Evolutionary conservation across 2,888 invertebrate species (phyloP).

Genomic region (Choreutis nemorana): DNA sequence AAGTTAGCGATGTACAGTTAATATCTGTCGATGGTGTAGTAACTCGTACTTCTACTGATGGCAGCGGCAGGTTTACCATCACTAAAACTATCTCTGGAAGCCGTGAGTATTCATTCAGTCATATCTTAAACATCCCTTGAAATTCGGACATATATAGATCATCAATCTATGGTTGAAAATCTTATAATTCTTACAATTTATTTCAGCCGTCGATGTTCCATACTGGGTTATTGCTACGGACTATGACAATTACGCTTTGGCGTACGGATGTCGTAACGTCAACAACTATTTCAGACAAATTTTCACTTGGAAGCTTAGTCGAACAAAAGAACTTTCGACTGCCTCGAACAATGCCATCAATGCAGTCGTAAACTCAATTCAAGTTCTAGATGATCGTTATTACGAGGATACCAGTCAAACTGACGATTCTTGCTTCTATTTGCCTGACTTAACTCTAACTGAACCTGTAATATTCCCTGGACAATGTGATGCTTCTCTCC

Average conservation of each 20-base stretch:
- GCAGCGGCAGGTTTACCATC: conserved; percentile 27
- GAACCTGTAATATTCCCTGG: conserved; percentile 35
- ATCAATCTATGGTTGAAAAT: no score
- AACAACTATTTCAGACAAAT: conserved; percentile 35
- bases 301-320: conserved; percentile 45
- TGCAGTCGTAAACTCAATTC: conserved; percentile 16
- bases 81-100: conserved; percentile 16
- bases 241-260: conserved; percentile 61
- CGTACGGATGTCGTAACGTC: conserved; percentile 8
- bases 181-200: background rate
- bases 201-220: conserved; percentile 18
- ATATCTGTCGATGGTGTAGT: no score
- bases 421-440: conserved; percentile 35
- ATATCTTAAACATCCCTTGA: no score
- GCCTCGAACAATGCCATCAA: conserved; percentile 17
- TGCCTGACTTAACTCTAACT: conserved; percentile 27
- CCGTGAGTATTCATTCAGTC: conserved; percentile 21
- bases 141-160: no score
- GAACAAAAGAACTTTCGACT: conserved; percentile 20
- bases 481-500: conserved; percentile 31
- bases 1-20: no score
- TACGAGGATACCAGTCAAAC: conserved; percentile 24
- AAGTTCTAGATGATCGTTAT: conserved; percentile 28
- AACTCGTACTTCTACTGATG: no score
- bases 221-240: conserved; percentile 66